Evolutionary conservation across 2,888 invertebrate species (phyloP).

Genomic region (Shargacucullia verbasci): DNA sequence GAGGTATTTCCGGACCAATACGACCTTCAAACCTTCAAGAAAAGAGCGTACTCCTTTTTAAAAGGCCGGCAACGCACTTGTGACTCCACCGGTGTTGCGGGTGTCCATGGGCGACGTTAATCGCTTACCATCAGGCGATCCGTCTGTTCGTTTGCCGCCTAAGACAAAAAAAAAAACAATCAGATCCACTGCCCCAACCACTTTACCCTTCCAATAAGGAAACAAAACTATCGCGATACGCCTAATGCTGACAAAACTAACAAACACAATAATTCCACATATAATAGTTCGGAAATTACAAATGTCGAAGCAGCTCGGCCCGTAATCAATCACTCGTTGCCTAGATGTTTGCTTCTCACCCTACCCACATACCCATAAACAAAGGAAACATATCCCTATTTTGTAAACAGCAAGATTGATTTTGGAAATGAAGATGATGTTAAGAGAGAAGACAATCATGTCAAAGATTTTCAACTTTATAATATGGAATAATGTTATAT

Average conservation of each 20-base stretch:
- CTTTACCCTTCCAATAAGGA: conserved; percentile 13
- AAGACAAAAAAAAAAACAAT: conserved; percentile 13
- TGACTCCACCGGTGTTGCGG: too few species aligned
- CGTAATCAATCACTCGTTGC: conserved; percentile 61
- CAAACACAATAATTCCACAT: conserved; percentile 59
- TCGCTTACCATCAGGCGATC: too few species aligned
- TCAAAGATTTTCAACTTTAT: conserved; percentile 53
- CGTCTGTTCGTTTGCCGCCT: too few species aligned
- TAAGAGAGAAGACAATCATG: conserved; percentile 27
- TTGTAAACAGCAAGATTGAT: conserved; percentile 3
- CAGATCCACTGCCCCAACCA: background rate
- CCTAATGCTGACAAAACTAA: conserved; percentile 52
- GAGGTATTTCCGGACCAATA: too few species aligned
- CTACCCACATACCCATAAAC: conserved; percentile 20
- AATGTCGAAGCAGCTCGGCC: conserved; percentile 59
- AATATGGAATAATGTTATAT: conserved; percentile 33
- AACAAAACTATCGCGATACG: conserved; percentile 32
- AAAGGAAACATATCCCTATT: conserved; percentile 38
- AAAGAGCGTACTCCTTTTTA: too few species aligned
- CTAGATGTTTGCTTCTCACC: conserved; percentile 48
- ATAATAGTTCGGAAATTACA: conserved; percentile 66
- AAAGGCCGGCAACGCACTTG: too few species aligned
- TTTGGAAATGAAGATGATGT: background rate
- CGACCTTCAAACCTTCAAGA: too few species aligned
- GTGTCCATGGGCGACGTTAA: too few species aligned